These are phyloP conservation scores for Polylopha cassiicola DNA, from an alignment of 2,888 invertebrate species.

Conservation along the genomic window DNA sequence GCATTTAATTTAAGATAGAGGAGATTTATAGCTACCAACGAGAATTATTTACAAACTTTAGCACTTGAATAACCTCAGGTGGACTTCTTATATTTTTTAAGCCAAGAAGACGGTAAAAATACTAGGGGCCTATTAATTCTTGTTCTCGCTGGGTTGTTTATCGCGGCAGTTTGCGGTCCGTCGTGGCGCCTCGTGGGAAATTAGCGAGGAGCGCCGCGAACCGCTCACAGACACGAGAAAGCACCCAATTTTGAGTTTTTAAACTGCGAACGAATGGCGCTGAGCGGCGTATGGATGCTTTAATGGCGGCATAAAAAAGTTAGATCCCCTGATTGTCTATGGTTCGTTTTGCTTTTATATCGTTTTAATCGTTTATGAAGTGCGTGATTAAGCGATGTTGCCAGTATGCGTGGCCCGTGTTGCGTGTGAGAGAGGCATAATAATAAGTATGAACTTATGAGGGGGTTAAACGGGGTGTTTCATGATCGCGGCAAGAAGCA, in stretches of 20 bases:
- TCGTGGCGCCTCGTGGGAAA: slow-evolving; percentile 21
- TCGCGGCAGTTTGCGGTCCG: slow-evolving; percentile 20
- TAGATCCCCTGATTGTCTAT: background rate
- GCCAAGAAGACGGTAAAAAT: slow-evolving; percentile 10
- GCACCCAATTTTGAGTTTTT: slow-evolving; percentile 23
- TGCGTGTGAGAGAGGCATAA: no score
- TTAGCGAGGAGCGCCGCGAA: slow-evolving; percentile 13
- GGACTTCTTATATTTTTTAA: slow-evolving; percentile 14
- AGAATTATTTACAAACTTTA: slow-evolving; percentile 19
- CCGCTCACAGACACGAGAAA: slow-evolving; percentile 13
- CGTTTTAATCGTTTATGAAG: no score
- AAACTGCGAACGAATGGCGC: slow-evolving; percentile 16
- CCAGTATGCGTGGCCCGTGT: no score
- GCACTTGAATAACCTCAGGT: slow-evolving; percentile 18
- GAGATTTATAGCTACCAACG: slow-evolving; percentile 12
- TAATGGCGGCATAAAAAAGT: slow-evolving; percentile 7
- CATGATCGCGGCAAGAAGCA: no score
- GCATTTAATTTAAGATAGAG: slow-evolving; percentile 21
- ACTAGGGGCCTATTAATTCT: slow-evolving; percentile 22
- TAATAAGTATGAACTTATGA: no score
- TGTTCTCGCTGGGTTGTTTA: slow-evolving; percentile 21
- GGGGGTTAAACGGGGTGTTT: no score
- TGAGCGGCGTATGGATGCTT: background rate
- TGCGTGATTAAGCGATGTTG: no score
- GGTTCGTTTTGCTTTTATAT: no score